Evolutionary conservation across 2,797 vertebrate genomes (phyloP).

Genomic region (Phoeniculus purpureus): DNA sequence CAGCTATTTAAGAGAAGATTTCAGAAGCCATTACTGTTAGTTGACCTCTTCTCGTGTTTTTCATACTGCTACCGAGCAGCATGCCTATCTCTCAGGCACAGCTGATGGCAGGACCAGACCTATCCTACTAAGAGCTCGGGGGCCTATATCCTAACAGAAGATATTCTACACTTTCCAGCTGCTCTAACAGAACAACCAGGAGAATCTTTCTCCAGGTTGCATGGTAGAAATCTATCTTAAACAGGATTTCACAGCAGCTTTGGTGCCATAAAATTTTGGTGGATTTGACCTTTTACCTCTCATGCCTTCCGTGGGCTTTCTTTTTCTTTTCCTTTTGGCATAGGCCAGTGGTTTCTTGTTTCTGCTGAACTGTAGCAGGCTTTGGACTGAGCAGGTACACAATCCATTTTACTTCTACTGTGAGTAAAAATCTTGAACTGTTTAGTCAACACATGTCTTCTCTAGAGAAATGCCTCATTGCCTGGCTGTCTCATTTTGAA

Average conservation of each 20-base stretch:
- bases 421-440: constrained; percentile 11
- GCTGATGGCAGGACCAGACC: background rate
- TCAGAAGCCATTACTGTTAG: background rate
- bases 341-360: background rate
- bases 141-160: background rate
- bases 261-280: background rate
- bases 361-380: background rate
- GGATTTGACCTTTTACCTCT: background rate
- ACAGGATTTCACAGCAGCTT: background rate
- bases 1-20: background rate
- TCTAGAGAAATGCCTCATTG: background rate
- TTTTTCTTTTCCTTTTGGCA: background rate
- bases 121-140: background rate
- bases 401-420: background rate
- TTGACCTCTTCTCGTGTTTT: background rate
- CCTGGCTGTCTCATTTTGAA: constrained; percentile 36
- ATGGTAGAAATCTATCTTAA: background rate
- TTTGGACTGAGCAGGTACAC: background rate
- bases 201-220: background rate
- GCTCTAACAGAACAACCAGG: background rate
- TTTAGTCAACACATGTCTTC: constrained; percentile 33
- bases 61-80: background rate
- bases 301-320: background rate
- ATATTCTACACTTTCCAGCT: background rate
- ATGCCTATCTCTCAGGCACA: background rate